A percentile compares a stretch with the other conserved stretches of the same genome.
phyloP scores from a whole-genome alignment of 2,797 vertebrate genomes.

The Thalassophryne amazonica region DNA sequence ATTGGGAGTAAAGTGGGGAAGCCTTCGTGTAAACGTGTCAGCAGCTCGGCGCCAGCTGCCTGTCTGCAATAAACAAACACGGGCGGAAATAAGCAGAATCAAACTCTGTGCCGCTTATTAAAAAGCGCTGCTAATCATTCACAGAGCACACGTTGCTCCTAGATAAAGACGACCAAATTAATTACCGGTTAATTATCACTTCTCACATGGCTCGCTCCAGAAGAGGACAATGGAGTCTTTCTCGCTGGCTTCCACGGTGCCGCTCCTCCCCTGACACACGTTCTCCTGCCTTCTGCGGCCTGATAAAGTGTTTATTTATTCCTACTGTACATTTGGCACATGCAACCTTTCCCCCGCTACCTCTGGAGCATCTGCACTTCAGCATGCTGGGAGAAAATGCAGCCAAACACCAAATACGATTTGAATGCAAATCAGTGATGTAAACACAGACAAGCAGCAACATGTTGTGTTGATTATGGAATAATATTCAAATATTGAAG shows the following conservation, averaged over 20 bases:
- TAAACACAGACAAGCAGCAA: conserved; percentile 64
- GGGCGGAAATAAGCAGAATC: conserved; percentile 66
- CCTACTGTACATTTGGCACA: conserved; percentile 59
- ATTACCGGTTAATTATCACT: conserved; percentile 78
- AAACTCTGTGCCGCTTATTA: conserved; percentile 65
- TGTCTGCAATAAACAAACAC: conserved; percentile 64
- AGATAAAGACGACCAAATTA: conserved; percentile 76
- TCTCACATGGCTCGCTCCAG: conserved; percentile 64
- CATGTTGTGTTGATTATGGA: conserved; percentile 65
- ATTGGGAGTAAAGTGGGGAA: conserved; percentile 39
- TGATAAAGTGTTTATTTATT: conserved; percentile 66
- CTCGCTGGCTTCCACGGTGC: conserved; percentile 17
- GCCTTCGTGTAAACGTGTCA: conserved; percentile 40
- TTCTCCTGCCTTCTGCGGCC: conserved; percentile 32
- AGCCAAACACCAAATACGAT: conserved; percentile 49
- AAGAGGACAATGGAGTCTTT: conserved; percentile 63
- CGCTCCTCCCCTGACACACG: conserved; percentile 52
- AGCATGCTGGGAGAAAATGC: conserved; percentile 45
- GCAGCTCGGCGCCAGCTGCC: conserved; percentile 57
- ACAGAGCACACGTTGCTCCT: conserved; percentile 67
- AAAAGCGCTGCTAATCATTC: conserved; percentile 70
- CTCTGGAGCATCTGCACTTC: conserved; percentile 56
- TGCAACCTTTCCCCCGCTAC: conserved; percentile 52
- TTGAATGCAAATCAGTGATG: conserved; percentile 69
- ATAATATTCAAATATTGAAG: conserved; percentile 60